Evolutionary conservation across 2,888 invertebrate genomes (phyloP), one percentile per base, ranked within the genome.

Genomic region (Leptothorax acervorum): DNA sequence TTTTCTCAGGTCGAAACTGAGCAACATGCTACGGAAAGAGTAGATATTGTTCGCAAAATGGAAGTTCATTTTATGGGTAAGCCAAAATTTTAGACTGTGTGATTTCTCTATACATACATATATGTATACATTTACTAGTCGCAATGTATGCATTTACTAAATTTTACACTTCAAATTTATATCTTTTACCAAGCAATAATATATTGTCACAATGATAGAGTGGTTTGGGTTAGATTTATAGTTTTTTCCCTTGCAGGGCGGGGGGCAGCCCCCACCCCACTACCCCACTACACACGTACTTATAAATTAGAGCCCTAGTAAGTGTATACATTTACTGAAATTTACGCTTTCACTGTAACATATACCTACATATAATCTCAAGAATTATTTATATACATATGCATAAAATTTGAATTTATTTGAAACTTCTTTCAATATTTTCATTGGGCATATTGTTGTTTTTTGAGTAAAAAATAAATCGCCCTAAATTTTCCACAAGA

Each of bases 1-100:
- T 65, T 12, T 23, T 82, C 63, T 51, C 86, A 95, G 95, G 93
- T 95, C 84, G 93, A 95, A 84, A 92, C 92, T 28, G 95, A 95
- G 90, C 93, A 95, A 82, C 92, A 91, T 86, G 93, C 94, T 90
- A 93, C 93, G 31, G 95, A 95, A 93, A 95, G 92, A 91, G 95
- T 95, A 62, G 95, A 95, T 74, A 92, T 95, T 83, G 92, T 94
- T 84, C 94, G 95, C 91, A 94, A 95, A 94, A 95, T 95, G 85
- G 95, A 96, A 94, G 95, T 96, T 87, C 94, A 95, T 89, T 87
- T 94, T 82, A 93, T 94, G 93, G 95, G 95, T 95, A 93, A 95
- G 95, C 94, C 94, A 92, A 94, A 93, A 94, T 93, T 93, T 90
- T 85, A 90, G 88, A 87, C 87, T 87, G 88, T 93, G 91, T 81